Base-by-base conservation (phyloP, 64 coral and sea anemone species). In the Stichodactyla helianthus region DNA sequence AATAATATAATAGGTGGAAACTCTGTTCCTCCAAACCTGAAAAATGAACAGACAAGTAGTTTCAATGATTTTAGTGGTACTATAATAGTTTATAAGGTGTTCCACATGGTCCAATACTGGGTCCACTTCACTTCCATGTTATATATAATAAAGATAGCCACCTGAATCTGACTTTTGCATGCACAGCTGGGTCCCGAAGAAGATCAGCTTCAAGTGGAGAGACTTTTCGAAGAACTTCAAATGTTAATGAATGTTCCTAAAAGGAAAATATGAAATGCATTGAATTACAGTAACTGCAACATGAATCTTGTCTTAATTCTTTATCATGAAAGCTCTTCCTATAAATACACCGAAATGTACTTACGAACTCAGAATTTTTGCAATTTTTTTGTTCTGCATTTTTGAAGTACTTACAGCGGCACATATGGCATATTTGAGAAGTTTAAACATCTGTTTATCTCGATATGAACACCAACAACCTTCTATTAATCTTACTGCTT, bases 371-470 rank as follows among this genome's bases (percentile, higher is more conserved):
- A 58, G 14, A 58, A 11, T 58, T 5, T 11, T 58, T 58, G 14
- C 55, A 58, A 20, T 71, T 7, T 19, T 71, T 20, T 27, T 12
- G 20, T 71, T 14, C 16, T 44, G 2, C 35, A 44, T 60, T 60
- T 60, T 17, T 60, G 4, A 15, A 14, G 59, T 52, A 95, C 96
- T 88, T 88, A 99, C 97, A 83, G 97, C 97, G 22, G 97, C 97
- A 89, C 97, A 99, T 23, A 99, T 99, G 51, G 97, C 97, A 76
- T 93, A 99, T 53, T 99, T 99, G 52, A 99, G 90, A 54, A 99
- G 70, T 86, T 90, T 90, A 64, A 99, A 99, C 91, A 99, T 95
- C 86, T 99, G 97, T 50, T 74, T 99, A 71, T 99, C 97, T 22
- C 97, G 63, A 77, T 99, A 99, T 14, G 90, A 93, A 77, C 93